Evolutionary conservation across 1,140 invertebrate species (phyloP), one percentile per base, ranked within the genome.

Genomic region (Bombus huntii): DNA sequence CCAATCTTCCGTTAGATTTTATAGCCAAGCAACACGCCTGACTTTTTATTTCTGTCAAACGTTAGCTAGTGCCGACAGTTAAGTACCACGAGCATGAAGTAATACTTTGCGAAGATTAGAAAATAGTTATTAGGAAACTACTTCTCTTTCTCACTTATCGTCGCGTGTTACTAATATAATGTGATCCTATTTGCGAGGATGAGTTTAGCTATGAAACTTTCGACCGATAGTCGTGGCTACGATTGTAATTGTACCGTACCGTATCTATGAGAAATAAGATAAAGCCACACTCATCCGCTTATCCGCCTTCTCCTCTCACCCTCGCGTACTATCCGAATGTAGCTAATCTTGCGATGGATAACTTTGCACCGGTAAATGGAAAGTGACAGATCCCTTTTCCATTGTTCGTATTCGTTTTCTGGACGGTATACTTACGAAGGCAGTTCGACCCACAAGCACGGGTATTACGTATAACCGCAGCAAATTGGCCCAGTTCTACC

Each of bases 401-500:
- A 13, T 39, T 18, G 13, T 28, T 39, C 68, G 34, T 10, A 39
- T 39, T 28, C 25, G 10, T 71, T 22, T 39, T 28, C 5, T 22
- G 9, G 5, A 13, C 9, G 31, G 31, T 18, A 10, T n/a, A 42
- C 1, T 18, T 8, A n/a, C n/a, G 18, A 68, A 70, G 31, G 10
- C 37, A 5, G 39, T n/a, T 8, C 39, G 70, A 44, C 12, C 68
- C 68, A 28, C 66, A 22, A 68, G 31, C 66, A 8, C 15, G 34
- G 15, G n/a, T 31, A 31, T 34, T 39, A 37, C 8, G 71, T 22
- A 76, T 5, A 77, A 62, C 34, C 34, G 53, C 28, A 25, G 53
- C 34, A 77, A 62, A 62, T 77, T 59, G 53, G 34, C 34, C 53
- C 75, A 62, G 53, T 77, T 77, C 28, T 59, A 13, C 8, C n/a